These are phyloP conservation scores for Hippocampus comes DNA, from an alignment of 2,113 vertebrate genomes.

Conservation along the genomic window DNA sequence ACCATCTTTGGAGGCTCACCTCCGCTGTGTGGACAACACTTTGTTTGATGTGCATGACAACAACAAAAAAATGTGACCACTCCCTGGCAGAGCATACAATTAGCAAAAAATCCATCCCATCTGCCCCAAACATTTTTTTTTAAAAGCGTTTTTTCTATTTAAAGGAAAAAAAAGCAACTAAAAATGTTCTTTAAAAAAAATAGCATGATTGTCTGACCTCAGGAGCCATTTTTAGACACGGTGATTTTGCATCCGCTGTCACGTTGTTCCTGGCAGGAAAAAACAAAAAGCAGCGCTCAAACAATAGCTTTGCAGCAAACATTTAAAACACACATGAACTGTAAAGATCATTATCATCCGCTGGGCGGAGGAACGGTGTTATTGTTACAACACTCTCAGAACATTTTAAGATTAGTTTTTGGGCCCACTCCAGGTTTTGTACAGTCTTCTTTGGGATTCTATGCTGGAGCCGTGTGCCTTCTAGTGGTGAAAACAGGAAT, in stretches of 20 bases:
- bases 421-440: conserved; percentile 18
- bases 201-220: not conserved
- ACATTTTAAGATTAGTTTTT: conserved; percentile 18
- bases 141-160: not conserved
- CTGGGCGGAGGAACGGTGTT: not conserved
- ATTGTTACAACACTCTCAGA: conserved; percentile 38
- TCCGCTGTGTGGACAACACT: not conserved
- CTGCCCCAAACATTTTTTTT: too few relatives aligned
- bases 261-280: conserved; percentile 26
- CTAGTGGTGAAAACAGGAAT: conserved; percentile 31
- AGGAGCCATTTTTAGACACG: not conserved
- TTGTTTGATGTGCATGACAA: not conserved
- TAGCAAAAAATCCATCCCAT: too few relatives aligned
- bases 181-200: not conserved
- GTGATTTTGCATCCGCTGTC: not conserved
- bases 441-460: not conserved
- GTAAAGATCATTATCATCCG: not conserved
- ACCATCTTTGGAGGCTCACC: not conserved
- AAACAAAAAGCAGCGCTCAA: conserved; percentile 23
- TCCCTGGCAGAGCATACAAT: not conserved
- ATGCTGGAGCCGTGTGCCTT: conserved; percentile 16
- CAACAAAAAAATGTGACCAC: not conserved
- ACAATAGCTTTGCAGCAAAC: conserved; percentile 32
- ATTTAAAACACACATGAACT: conserved; percentile 2
- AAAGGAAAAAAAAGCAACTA: not conserved